Percentiles rank a stretch among this genome's conserved stretches.
These are phyloP conservation scores for Antedon mediterranea DNA, from an alignment of 53 echinoderm and acorn worm species.

Conservation along the genomic window DNA sequence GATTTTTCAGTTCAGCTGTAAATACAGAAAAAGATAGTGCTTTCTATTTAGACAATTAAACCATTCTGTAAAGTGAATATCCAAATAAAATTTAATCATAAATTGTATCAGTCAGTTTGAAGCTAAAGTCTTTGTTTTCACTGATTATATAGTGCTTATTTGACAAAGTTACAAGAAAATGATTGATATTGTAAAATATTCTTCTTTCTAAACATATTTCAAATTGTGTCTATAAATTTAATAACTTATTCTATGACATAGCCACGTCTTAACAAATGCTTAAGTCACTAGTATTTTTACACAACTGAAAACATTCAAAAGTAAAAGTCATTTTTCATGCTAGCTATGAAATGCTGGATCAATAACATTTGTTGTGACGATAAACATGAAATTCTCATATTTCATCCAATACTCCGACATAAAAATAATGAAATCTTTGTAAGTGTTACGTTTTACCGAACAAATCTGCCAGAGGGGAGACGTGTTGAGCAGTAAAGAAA, in stretches of 20 bases:
- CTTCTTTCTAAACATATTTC: neutral
- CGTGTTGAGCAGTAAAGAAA: neutral
- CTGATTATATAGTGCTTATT: neutral
- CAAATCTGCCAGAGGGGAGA: neutral
- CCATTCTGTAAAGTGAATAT: too few relatives aligned
- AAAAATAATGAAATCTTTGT: constrained; percentile 1
- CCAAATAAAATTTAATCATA: too few relatives aligned
- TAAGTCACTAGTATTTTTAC: neutral
- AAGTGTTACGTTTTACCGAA: neutral
- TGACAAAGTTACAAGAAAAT: neutral
- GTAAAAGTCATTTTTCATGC: neutral
- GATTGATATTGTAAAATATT: neutral
- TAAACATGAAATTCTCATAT: neutral
- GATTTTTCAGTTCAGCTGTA: too few relatives aligned
- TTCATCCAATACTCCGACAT: neutral
- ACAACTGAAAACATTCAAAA: neutral
- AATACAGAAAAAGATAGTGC: too few relatives aligned
- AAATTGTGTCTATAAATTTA: neutral
- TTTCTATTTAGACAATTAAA: too few relatives aligned
- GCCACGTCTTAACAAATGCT: neutral
- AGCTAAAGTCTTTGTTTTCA: too few relatives aligned
- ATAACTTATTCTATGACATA: neutral
- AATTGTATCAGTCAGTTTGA: too few relatives aligned
- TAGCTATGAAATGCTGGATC: neutral
- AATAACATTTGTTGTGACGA: neutral